These are phyloP conservation scores for Embiotoca jacksoni DNA, from an alignment of 2,113 vertebrate genomes.

Conservation along the genomic window DNA sequence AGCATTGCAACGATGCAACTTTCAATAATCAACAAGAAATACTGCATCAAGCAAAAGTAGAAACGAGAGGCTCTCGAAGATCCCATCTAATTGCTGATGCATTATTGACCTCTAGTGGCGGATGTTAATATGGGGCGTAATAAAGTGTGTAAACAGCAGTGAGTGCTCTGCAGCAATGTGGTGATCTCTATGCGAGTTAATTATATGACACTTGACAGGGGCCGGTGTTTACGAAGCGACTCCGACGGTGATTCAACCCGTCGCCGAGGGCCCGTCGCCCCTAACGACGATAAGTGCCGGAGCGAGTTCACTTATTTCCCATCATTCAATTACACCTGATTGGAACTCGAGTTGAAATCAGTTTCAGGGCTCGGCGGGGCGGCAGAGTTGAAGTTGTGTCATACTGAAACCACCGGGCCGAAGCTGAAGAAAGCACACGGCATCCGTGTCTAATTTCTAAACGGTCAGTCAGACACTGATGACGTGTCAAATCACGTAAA, in stretches of 20 bases:
- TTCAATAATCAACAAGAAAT: neutral
- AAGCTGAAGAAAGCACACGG: no score
- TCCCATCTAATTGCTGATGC: conserved; percentile 38
- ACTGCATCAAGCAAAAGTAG: conserved; percentile 3
- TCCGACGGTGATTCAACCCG: conserved; percentile 16
- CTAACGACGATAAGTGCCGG: conserved; percentile 45
- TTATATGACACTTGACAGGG: conserved; percentile 46
- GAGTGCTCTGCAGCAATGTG: conserved; percentile 21
- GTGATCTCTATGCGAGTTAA: conserved; percentile 30
- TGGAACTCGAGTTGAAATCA: no score
- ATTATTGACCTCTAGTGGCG: conserved; percentile 81
- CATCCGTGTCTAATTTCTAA: no score
- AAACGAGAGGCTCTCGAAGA: neutral
- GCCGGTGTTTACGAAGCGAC: conserved; percentile 40
- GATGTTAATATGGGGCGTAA: neutral
- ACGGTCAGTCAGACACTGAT: no score
- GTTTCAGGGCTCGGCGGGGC: no score
- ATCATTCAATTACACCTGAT: no score
- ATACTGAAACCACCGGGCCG: no score
- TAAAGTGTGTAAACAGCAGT: conserved; percentile 45
- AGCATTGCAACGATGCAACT: neutral
- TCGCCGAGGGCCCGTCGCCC: conserved; percentile 22
- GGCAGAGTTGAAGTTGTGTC: no score
- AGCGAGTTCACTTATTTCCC: neutral
- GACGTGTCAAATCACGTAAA: no score